Percentiles rank a stretch among this genome's conserved stretches.
Evolutionary conservation across 1,140 invertebrate genomes (phyloP).

Genomic region (Bombus haemorrhoidalis): DNA sequence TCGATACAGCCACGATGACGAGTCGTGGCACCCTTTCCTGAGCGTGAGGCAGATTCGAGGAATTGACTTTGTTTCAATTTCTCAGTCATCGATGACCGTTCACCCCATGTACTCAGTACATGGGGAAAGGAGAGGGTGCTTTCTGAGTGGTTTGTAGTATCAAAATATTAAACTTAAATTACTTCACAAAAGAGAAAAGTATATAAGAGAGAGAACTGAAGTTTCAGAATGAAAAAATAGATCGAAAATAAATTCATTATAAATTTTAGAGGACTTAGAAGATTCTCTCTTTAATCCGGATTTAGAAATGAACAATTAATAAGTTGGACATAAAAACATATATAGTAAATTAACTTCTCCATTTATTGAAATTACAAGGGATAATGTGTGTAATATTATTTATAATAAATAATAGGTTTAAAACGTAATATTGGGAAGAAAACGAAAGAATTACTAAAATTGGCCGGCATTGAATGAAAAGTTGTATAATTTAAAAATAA

Average conservation of each 20-base stretch:
- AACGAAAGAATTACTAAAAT: neutral
- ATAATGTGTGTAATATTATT: neutral
- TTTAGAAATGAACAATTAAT: neutral
- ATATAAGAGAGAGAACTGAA: too few species aligned
- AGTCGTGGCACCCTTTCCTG: conserved; percentile 77
- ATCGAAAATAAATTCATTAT: fast-evolving
- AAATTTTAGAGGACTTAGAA: fast-evolving
- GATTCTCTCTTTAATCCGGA: fast-evolving
- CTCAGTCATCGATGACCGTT: conserved; percentile 82
- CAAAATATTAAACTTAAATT: neutral
- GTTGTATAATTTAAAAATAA: neutral
- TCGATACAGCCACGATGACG: conserved; percentile 81
- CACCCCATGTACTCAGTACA: conserved; percentile 65
- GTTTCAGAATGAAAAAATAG: fast-evolving
- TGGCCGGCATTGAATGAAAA: neutral
- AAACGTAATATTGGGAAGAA: too few species aligned
- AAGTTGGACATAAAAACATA: fast-evolving
- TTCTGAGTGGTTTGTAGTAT: conserved; percentile 78
- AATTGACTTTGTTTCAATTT: conserved; percentile 37
- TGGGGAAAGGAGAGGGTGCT: conserved; percentile 73
- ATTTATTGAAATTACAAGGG: neutral
- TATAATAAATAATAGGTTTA: neutral
- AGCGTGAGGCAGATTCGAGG: conserved; percentile 80
- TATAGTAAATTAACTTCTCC: neutral
- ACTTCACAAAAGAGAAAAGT: too few species aligned